These are phyloP conservation scores for Halichondria panicea DNA, from an alignment of 37 sponge, comb jelly and placozoan species.

Conservation along the genomic window DNA sequence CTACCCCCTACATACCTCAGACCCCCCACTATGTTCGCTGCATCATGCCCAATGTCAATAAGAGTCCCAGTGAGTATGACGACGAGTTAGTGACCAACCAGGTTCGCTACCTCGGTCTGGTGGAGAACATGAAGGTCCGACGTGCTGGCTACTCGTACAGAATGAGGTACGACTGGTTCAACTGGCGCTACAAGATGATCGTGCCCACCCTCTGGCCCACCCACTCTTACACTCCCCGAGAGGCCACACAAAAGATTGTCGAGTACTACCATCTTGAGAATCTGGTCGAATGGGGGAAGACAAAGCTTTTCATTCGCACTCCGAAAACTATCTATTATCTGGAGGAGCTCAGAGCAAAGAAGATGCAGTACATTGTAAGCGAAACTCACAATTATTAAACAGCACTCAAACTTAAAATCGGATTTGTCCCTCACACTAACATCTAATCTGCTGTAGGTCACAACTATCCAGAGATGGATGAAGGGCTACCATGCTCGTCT, in stretches of 20 bases:
- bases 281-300: constrained; percentile 63
- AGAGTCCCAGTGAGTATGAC: constrained; percentile 50
- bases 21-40: constrained; percentile 76
- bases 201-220: constrained; percentile 36
- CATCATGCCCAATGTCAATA: constrained; percentile 68
- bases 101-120: constrained; percentile 70
- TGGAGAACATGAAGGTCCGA: constrained; percentile 76
- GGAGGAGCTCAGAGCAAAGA: constrained; percentile 48
- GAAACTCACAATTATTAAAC: neutral
- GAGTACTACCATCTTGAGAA: constrained; percentile 35
- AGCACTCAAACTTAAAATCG: neutral
- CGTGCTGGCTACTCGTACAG: constrained; percentile 73
- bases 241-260: constrained; percentile 38
- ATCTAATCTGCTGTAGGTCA: constrained; percentile 3
- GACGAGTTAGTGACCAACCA: constrained; percentile 60
- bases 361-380: constrained; percentile 22
- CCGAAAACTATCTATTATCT: constrained; percentile 61
- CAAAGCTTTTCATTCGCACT: constrained; percentile 58
- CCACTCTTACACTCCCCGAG: constrained; percentile 3
- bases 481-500: constrained; percentile 11
- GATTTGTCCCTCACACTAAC: neutral
- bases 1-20: constrained; percentile 20
- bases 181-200: constrained; percentile 60
- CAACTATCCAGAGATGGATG: constrained; percentile 11
- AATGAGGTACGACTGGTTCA: constrained; percentile 56